Evolutionary conservation across 1,140 invertebrate species (phyloP), one percentile per base, ranked within the genome.

Genomic region (Psix sp.): DNA sequence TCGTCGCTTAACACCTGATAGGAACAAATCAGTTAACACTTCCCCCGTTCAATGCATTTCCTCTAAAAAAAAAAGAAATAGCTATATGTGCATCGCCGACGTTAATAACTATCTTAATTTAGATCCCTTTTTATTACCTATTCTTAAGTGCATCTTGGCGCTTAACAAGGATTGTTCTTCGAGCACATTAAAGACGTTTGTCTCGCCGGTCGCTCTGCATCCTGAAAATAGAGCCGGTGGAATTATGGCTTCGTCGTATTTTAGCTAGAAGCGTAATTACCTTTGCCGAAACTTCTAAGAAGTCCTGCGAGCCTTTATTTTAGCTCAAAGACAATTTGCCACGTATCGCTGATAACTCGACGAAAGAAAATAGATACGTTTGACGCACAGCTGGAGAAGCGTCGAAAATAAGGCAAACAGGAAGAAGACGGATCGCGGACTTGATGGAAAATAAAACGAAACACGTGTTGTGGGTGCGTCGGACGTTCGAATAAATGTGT

Each of bases 131-230:
- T 62, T 40, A 70, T 48, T 70, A 31, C 56, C 56, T 6, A 43
- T 26, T 6, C 29, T 24, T 48, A 6, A 15, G 11, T 29, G 36
- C 52, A 36, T 42, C 46, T 33, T 20, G 35, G 29, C 20, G 18
- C 16, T 42, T 54, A 70, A 60, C 65, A 52, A 60, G 65, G 42
- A 70, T 70, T 70, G 65, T 70, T 70, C 48, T 52, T 18, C 31
- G 33, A 6, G 29, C 16, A 26, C 66, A 60, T 70, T 54, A 49
- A 46, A 56, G 42, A 42, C 56, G 46, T 62, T 62, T 71, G 51
- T 71, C 67, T 71, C 20, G 39, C 24, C 45, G 45, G 3, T 56
- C 33, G 51, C 42, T 52, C 65, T 46, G 38, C 51, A 20, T 56
- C 31, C 17, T 38, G 57, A 56, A 72, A 72, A 65, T 72, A 72